Evolutionary conservation across 2,113 vertebrate species (phyloP), one percentile per base, ranked within the genome.

Genomic region (Donacobius atricapilla): DNA sequence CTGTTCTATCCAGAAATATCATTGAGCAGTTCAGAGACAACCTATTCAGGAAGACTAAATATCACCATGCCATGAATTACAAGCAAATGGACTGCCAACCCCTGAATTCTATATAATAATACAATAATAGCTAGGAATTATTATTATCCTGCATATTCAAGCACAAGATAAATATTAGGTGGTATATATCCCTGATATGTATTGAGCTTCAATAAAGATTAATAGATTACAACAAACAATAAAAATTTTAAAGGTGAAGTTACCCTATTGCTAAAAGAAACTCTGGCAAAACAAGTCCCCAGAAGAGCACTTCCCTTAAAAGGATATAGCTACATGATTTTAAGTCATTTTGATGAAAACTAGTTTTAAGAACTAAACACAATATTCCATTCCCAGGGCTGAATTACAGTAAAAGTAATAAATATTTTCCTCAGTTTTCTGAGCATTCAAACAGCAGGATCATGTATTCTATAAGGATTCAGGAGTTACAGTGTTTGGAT

Each of bases 341-440:
- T 57, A 87, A 88, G 50, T 54, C 13, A 76, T 80, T 90, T 92
- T 96, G 50, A 96, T 66, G 45, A 73, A 94, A 89, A 87, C 2
- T 61, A 91, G 45, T 79, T 80, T 40, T 44, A 80, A 93, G n/a
- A 61, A 61, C 60, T 83, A 75, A 94, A 80, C 7, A 63, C 23
- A 77, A 39, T 77, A 80, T 72, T 90, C 56, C 40, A 77, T 54
- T 94, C 45, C 42, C 64, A 73, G 24, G 39, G 35, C 48, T 66
- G 54, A 92, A 61, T 48, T 69, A 73, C 30, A 65, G 21, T 70
- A 66, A 90, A 77, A 77, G 45, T 35, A 83, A 81, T 65, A 77
- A 77, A 89, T 88, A 86, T 40, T 90, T 89, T 86, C 45, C 39
- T 83, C 76, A 22, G 15, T 81, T 93, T 83, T 63, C 47, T 51